These are phyloP conservation scores for Menidia beryllina DNA, from an alignment of 2,113 vertebrate species.

Conservation along the genomic window DNA sequence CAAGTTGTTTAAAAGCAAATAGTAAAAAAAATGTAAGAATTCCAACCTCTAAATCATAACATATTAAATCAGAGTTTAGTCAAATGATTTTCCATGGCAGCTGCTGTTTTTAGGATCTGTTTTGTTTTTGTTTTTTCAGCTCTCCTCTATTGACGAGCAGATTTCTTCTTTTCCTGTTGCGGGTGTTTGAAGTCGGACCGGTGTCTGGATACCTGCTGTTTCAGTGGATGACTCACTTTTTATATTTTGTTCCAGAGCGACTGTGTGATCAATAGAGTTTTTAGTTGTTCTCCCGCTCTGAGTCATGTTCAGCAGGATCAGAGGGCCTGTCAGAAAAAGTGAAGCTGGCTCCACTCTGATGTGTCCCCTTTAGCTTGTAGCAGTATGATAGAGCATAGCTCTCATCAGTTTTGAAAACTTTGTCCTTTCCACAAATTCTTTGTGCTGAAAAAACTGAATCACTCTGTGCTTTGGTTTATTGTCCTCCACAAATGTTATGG, in stretches of 20 bases:
- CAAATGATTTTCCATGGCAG: not conserved
- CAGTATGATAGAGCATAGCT: not conserved
- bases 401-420: conserved; percentile 1
- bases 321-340: not conserved
- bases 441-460: not conserved
- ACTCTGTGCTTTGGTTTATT: not conserved
- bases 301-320: conserved; percentile 33
- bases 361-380: not conserved
- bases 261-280: conserved; percentile 27
- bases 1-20: too few relatives aligned
- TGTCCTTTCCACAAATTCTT: conserved; percentile 1
- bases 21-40: too few relatives aligned
- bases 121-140: not conserved
- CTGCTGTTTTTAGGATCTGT: not conserved
- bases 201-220: conserved; percentile 24
- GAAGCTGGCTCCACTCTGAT: conserved; percentile 10
- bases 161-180: not conserved
- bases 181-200: conserved; percentile 45
- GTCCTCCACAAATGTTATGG: not conserved
- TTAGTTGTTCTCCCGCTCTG: conserved; percentile 28
- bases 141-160: not conserved
- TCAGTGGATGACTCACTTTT: conserved; percentile 47
- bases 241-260: conserved; percentile 25
- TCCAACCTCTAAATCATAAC: not conserved
- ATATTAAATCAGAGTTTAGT: not conserved